These are phyloP conservation scores for Xylota segnis DNA, from an alignment of 2,888 invertebrate species.

Conservation along the genomic window DNA sequence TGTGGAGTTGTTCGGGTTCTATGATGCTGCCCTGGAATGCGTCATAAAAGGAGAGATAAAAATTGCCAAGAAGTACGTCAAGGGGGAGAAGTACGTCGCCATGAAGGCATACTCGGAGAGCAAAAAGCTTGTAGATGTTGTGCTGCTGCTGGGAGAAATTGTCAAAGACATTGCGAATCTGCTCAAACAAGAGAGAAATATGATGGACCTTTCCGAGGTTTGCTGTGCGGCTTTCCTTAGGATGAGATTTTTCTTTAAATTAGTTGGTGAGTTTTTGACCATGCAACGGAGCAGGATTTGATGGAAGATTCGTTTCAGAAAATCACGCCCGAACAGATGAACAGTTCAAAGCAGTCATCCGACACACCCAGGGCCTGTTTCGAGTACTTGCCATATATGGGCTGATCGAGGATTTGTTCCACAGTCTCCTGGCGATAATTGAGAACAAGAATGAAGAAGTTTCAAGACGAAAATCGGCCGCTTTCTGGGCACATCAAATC, in stretches of 20 bases:
- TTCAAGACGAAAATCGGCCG: conserved; percentile 79
- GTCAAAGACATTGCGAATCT: conserved; percentile 74
- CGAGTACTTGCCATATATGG: conserved; percentile 81
- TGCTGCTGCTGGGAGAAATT: conserved; percentile 8
- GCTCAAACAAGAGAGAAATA: conserved; percentile 78
- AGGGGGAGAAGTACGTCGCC: conserved; percentile 77
- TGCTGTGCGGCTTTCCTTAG: conserved; percentile 79
- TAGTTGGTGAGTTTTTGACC: conserved; percentile 71
- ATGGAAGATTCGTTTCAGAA: conserved; percentile 45
- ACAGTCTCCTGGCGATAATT: conserved; percentile 79
- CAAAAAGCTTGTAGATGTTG: background rate
- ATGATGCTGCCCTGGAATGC: conserved; percentile 81
- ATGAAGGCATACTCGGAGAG: conserved; percentile 9
- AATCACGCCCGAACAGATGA: conserved; percentile 52
- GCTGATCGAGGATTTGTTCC: conserved; percentile 81
- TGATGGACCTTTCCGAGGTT: conserved; percentile 80
- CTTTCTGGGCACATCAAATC: conserved; percentile 83
- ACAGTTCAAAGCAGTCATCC: conserved; percentile 78
- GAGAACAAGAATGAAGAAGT: conserved; percentile 79
- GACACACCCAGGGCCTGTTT: conserved; percentile 80
- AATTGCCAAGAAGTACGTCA: conserved; percentile 79
- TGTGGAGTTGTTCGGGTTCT: conserved; percentile 78
- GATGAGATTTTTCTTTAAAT: conserved; percentile 81
- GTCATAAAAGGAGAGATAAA: conserved; percentile 64
- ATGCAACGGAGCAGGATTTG: rapidly evolving